These are phyloP conservation scores for Solenodon paradoxus DNA, from an alignment of 2,113 vertebrate species.

Conservation along the genomic window DNA sequence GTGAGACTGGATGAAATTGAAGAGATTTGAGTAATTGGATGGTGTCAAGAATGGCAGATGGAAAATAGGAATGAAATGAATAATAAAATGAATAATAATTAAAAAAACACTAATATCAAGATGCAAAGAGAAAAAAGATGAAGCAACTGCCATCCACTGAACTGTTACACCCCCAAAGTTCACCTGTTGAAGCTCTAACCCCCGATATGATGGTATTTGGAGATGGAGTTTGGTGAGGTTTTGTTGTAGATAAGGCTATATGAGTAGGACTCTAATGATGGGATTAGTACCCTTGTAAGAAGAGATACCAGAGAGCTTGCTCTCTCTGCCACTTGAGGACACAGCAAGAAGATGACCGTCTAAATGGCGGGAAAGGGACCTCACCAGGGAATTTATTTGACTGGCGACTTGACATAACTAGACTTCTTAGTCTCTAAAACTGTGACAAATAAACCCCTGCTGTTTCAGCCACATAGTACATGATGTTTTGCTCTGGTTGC, in stretches of 20 bases:
- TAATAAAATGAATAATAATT: not conserved
- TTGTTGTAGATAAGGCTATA: not conserved
- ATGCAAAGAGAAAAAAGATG: not conserved
- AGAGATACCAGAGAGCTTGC: not conserved
- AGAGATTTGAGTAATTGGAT: not conserved
- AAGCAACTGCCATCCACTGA: not conserved
- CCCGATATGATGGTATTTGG: not conserved
- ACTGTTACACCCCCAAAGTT: not conserved
- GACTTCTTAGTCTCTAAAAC: not conserved
- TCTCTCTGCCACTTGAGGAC: not conserved
- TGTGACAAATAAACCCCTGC: not conserved
- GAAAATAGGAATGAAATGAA: not conserved
- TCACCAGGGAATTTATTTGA: not conserved
- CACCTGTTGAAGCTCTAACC: not conserved
- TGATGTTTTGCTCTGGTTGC: not conserved
- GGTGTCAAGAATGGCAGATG: not conserved
- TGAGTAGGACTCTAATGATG: not conserved
- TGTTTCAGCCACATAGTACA: not conserved
- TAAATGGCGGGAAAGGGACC: not conserved
- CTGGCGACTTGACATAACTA: not conserved
- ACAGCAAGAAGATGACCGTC: not conserved
- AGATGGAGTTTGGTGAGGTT: not conserved
- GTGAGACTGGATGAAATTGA: not conserved
- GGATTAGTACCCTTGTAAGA: not conserved
- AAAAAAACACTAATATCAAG: not conserved